Base-by-base conservation (phyloP, 2,113 vertebrate genomes). In the Ceyx melanurus region DNA sequence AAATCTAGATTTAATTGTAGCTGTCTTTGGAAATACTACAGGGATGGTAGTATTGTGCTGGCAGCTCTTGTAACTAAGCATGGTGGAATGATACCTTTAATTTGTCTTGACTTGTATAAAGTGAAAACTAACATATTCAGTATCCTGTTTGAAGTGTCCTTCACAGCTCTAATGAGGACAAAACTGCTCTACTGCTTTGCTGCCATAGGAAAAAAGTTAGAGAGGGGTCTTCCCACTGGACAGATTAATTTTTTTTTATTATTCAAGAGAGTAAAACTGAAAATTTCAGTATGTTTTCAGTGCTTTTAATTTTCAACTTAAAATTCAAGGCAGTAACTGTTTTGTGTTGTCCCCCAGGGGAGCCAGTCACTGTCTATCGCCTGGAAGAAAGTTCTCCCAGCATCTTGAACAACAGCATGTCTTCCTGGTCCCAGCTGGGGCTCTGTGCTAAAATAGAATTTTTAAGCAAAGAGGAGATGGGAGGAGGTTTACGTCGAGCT, bases 331-430 rank as follows among this genome's bases (percentile, higher is more conserved):
- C 15, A 25, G 23, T 43, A 3, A 31, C 46, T 78, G 92, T 21
- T 96, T 13, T 61, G 20, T 93, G 57, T 57, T 51, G 91, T 42
- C 1, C 23, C 1, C 1, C 86, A 99, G 99, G 99, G 56, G 99
- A 99, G 83, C 98, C 99, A 15, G 99, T 99, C 92, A 99, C 99
- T 2, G 99, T 99, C 93, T 99, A 99, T 96, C 98, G 99, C 31
- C 98, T 99, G 70, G 99, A 99, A 92, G 99, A 99, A 96, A 99
- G 99, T 75, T 99, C 99, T 45, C 99, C 99, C 68, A 99, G 96
- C 97, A 99, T 98, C 75, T 97, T 99, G 95, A 99, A 99, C 97
- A 99, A 99, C 97, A 99, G 99, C 98, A 99, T 99, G 99, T 99
- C 99, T 45, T 99, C 99, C 83, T 99, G 99, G 99, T 98, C 99